These are phyloP conservation scores for Dipodomys spectabilis DNA, from an alignment of 2,113 vertebrate genomes.

Conservation along the genomic window DNA sequence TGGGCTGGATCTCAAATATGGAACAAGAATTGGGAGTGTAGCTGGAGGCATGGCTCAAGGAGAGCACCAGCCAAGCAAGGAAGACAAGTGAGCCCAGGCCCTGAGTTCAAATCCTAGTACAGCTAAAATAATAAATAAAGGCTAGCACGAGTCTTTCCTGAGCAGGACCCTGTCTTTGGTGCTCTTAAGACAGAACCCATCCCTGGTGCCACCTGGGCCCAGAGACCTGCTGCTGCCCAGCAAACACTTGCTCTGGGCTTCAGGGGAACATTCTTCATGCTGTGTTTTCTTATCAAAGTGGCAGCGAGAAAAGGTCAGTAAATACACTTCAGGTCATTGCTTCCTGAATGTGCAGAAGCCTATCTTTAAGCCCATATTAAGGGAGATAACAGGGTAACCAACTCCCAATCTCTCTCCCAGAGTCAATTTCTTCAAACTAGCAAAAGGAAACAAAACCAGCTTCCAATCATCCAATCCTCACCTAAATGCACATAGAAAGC, in stretches of 20 bases:
- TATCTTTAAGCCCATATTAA: slow-evolving; percentile 4
- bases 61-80: no score
- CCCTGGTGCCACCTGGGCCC: not conserved
- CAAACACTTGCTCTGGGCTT: not conserved
- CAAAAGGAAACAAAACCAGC: not conserved
- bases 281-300: slow-evolving; percentile 1
- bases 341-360: not conserved
- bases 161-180: not conserved
- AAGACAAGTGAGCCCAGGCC: no score
- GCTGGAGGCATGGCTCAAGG: no score
- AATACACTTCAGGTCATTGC: not conserved
- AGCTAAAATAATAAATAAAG: no score
- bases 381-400: not conserved
- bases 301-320: not conserved
- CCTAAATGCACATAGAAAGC: not conserved
- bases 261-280: not conserved
- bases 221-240: not conserved
- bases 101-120: no score
- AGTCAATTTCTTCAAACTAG: not conserved
- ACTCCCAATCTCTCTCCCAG: not conserved
- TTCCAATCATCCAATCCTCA: not conserved
- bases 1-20: not conserved
- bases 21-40: not conserved
- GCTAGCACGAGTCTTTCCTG: not conserved
- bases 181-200: not conserved